Evolutionary conservation across 2,113 vertebrate genomes (phyloP).

Genomic region (Caranx melampygus): DNA sequence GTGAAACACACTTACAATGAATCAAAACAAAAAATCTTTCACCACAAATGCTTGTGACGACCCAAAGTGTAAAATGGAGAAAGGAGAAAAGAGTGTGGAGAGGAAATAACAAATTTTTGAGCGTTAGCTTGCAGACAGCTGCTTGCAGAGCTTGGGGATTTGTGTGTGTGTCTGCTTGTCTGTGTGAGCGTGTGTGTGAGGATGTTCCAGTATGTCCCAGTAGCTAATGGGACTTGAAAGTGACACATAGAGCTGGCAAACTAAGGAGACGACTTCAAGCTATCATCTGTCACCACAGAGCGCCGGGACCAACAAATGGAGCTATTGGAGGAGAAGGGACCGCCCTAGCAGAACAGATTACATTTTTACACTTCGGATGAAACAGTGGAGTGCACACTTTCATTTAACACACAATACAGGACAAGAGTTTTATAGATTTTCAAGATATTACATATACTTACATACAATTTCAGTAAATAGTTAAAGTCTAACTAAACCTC

Average conservation of each 20-base stretch:
- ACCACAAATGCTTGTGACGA: constrained; percentile 6
- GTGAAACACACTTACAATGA: constrained; percentile 37
- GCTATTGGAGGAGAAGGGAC: constrained; percentile 80
- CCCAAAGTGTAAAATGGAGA: constrained; percentile 33
- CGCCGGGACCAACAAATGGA: constrained; percentile 80
- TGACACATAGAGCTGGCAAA: constrained; percentile 81
- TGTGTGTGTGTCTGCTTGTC: constrained; percentile 5
- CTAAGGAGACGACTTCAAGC: constrained; percentile 83
- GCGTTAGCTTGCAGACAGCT: constrained; percentile 3
- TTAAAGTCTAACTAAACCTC: neutral
- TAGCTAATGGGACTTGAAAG: constrained; percentile 84
- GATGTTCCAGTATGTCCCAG: constrained; percentile 76
- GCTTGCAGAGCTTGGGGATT: constrained; percentile 34
- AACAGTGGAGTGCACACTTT: constrained; percentile 57
- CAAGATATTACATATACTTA: neutral
- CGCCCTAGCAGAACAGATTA: constrained; percentile 86
- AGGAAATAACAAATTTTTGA: constrained; percentile 9
- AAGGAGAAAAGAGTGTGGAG: constrained; percentile 17
- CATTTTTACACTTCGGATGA: constrained; percentile 79
- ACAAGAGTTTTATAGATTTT: constrained; percentile 22
- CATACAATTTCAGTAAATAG: neutral
- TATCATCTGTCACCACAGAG: constrained; percentile 83
- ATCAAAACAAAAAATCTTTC: constrained; percentile 45
- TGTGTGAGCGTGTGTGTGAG: constrained; percentile 21
- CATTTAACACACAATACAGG: constrained; percentile 64